Percentiles rank a stretch among this genome's conserved stretches.
These are phyloP conservation scores for Caranx melampygus DNA, from an alignment of 2,113 vertebrate genomes.

Conservation along the genomic window DNA sequence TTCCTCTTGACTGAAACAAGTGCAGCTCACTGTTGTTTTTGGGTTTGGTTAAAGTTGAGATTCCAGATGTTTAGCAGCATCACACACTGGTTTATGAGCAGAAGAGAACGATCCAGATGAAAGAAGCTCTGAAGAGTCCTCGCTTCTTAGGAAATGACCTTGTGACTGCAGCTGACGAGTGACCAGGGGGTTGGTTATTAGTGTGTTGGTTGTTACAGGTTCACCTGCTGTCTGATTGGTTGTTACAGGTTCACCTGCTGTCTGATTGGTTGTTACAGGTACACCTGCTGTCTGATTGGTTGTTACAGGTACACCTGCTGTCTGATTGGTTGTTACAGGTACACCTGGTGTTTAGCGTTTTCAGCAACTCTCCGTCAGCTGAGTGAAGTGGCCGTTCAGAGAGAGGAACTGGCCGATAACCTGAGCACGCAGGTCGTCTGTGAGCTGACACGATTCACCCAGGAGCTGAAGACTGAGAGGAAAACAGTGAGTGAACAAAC, in stretches of 20 bases:
- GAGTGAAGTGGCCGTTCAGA: conserved; percentile 91
- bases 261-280: conserved; percentile 38
- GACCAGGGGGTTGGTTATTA: too few species aligned
- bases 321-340: conserved; percentile 81
- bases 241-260: neutral
- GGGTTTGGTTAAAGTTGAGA: too few species aligned
- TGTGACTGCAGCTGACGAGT: too few species aligned
- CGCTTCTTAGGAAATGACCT: too few species aligned
- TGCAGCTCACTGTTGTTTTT: too few species aligned
- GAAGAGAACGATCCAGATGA: too few species aligned
- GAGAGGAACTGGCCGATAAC: conserved; percentile 94
- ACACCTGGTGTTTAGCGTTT: conserved; percentile 92
- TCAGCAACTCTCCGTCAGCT: conserved; percentile 91
- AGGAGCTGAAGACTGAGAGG: conserved; percentile 96
- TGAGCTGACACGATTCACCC: conserved; percentile 89
- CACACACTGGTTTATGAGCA: too few species aligned
- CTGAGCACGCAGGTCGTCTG: conserved; percentile 89
- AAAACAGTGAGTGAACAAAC: conserved; percentile 88
- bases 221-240: neutral
- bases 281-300: conserved; percentile 54
- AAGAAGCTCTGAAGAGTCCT: too few species aligned
- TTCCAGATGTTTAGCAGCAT: too few species aligned
- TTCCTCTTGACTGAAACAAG: too few species aligned
- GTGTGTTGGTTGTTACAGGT: too few species aligned
- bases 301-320: conserved; percentile 86